These are phyloP conservation scores for Zaprionus nigranus DNA, from an alignment of 1,140 invertebrate genomes.

Conservation along the genomic window DNA sequence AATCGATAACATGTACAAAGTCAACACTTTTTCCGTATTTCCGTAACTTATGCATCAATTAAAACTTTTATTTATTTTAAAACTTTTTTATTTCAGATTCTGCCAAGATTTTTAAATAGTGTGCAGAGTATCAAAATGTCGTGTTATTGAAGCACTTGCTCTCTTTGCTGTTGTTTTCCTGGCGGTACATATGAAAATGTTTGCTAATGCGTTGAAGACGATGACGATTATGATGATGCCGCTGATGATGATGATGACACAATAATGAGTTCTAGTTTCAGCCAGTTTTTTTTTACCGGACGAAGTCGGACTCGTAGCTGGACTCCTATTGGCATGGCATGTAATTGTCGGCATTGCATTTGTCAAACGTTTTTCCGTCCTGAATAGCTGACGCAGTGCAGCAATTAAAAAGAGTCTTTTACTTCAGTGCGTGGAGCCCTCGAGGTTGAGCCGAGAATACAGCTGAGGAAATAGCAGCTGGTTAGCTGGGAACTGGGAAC, in stretches of 20 bases:
- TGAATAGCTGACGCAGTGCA: constrained; percentile 70
- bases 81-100: too few species aligned
- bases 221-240: constrained; percentile 35
- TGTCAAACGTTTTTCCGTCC: constrained; percentile 72
- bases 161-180: neutral
- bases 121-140: neutral
- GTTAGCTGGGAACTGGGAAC: constrained; percentile 29
- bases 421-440: constrained; percentile 47
- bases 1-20: too few species aligned
- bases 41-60: too few species aligned
- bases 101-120: too few species aligned
- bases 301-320: neutral
- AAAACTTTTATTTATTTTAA: too few species aligned
- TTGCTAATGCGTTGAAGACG: constrained; percentile 39
- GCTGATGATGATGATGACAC: constrained; percentile 48
- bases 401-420: constrained; percentile 70
- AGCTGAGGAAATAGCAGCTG: constrained; percentile 37
- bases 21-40: too few species aligned
- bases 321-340: constrained; percentile 60
- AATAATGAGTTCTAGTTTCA: constrained; percentile 76
- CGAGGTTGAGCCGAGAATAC: constrained; percentile 51
- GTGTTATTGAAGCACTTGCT: neutral
- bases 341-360: constrained; percentile 82
- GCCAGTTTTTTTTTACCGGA: neutral
- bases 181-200: constrained; percentile 32